A percentile compares a stretch with the other conserved stretches of the same genome.
Evolutionary conservation across 2,888 invertebrate species (phyloP).

Genomic region (Criorhina ranunculi): DNA sequence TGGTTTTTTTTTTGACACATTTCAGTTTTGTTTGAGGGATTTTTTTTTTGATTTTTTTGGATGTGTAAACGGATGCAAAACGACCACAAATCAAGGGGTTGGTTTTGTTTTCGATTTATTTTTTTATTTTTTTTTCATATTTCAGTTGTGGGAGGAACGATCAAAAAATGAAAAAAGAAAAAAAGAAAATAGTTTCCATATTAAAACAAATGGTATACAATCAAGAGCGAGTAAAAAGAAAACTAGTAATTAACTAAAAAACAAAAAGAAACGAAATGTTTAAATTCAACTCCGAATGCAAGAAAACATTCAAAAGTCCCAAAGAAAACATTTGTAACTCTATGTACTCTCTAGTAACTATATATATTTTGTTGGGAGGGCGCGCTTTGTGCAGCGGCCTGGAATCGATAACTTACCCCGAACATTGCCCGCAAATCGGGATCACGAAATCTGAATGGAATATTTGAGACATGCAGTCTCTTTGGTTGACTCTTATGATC

Average conservation of each 20-base stretch:
- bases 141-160: constrained; percentile 77
- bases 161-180: constrained; percentile 76
- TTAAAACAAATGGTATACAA: constrained; percentile 74
- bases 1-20: constrained; percentile 70
- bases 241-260: constrained; percentile 55
- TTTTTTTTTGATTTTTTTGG: constrained; percentile 57
- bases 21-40: constrained; percentile 64
- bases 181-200: constrained; percentile 72
- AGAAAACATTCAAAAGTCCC: constrained; percentile 75
- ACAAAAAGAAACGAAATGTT: constrained; percentile 59
- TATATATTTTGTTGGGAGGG: background rate
- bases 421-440: constrained; percentile 99
- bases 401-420: constrained; percentile 90
- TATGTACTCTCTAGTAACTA: constrained; percentile 67
- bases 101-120: constrained; percentile 69
- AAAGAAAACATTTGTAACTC: constrained; percentile 75
- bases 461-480: constrained; percentile 99
- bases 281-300: constrained; percentile 76
- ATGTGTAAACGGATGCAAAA: constrained; percentile 76
- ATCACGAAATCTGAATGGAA: constrained; percentile 99
- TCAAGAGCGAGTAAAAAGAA: constrained; percentile 69
- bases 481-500: constrained; percentile 92
- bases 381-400: constrained; percentile 12
- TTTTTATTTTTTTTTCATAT: constrained; percentile 49
- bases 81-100: constrained; percentile 77